Percentiles rank a stretch among this genome's conserved stretches.
Evolutionary conservation across 92 coral and sea anemone genomes (phyloP).

Genomic region (Epizoanthus stellaris): DNA sequence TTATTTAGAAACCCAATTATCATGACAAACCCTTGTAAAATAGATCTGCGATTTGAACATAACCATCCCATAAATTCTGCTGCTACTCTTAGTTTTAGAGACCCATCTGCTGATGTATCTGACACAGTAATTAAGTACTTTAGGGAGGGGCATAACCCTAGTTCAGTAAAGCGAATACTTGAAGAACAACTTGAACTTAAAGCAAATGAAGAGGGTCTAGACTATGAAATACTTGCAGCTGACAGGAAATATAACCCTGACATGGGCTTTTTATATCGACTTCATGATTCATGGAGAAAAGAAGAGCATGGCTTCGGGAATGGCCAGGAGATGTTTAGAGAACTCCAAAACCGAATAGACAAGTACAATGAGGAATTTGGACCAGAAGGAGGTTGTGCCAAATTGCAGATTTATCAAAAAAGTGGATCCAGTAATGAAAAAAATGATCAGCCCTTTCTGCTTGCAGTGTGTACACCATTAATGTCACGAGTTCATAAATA

Average conservation of each 20-base stretch:
- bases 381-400: neutral
- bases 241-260: slow-evolving; percentile 19
- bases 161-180: slow-evolving; percentile 4
- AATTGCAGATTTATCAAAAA: slow-evolving; percentile 12
- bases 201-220: slow-evolving; percentile 1
- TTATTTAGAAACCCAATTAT: neutral
- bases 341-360: neutral
- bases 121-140: neutral
- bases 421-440: neutral
- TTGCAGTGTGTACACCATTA: slow-evolving; percentile 23
- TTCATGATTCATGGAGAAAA: neutral
- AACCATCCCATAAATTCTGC: slow-evolving; percentile 16
- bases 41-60: neutral
- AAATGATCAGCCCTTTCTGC: neutral
- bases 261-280: neutral
- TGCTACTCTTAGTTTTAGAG: slow-evolving; percentile 2
- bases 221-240: slow-evolving; percentile 7
- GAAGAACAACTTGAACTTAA: slow-evolving; percentile 1
- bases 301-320: neutral
- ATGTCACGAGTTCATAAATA: slow-evolving; percentile 26
- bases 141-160: slow-evolving; percentile 24
- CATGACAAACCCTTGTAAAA: neutral
- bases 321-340: neutral
- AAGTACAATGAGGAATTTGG: neutral
- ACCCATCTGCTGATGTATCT: slow-evolving; percentile 6